Evolutionary conservation across 2,888 invertebrate genomes (phyloP).

Genomic region (Amphimallon solstitiale): DNA sequence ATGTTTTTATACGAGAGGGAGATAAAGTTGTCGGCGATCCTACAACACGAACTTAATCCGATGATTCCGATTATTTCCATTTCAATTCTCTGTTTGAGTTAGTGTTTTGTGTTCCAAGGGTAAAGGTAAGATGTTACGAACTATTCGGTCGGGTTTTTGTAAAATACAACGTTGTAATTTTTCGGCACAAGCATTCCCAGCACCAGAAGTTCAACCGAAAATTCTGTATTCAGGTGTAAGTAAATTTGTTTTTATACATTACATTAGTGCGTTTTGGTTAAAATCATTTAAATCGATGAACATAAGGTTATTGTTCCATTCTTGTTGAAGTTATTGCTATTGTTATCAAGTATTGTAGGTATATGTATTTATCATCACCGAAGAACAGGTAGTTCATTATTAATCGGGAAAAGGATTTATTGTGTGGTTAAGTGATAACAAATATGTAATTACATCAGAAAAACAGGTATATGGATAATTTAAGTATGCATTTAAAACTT

Average conservation of each 20-base stretch:
- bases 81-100: background rate
- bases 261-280: background rate
- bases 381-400: too few relatives aligned
- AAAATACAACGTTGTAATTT: constrained; percentile 65
- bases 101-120: background rate
- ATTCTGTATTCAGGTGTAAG: constrained; percentile 83
- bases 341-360: too few relatives aligned
- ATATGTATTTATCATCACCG: too few relatives aligned
- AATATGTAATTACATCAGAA: too few relatives aligned
- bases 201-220: constrained; percentile 75
- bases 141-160: constrained; percentile 36
- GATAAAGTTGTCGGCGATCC: background rate
- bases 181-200: constrained; percentile 66
- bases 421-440: too few relatives aligned
- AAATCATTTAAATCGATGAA: background rate
- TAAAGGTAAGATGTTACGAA: constrained; percentile 18
- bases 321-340: too few relatives aligned
- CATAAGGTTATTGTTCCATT: too few relatives aligned
- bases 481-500: too few relatives aligned
- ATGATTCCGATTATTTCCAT: background rate
- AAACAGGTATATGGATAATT: too few relatives aligned
- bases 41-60: background rate
- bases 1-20: too few relatives aligned
- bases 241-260: constrained; percentile 42
- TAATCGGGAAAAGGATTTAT: too few relatives aligned